A percentile compares a stretch with the other conserved stretches of the same genome.
These are phyloP conservation scores for Ceratosolen solmsi DNA, from an alignment of 1,140 invertebrate genomes.

Conservation along the genomic window DNA sequence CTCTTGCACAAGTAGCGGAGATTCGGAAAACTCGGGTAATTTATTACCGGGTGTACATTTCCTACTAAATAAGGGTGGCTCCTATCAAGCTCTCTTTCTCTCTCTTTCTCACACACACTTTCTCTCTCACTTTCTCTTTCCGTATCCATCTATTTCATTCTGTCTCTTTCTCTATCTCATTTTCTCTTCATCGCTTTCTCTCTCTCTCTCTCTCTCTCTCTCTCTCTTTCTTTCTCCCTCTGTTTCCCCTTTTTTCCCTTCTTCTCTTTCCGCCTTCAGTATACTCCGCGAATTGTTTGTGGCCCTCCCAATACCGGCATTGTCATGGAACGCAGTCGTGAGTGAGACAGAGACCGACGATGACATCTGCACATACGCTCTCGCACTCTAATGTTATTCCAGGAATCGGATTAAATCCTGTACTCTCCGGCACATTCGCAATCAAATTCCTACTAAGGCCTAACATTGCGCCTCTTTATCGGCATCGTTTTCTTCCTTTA, in stretches of 20 bases:
- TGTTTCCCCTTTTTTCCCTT: too few species aligned
- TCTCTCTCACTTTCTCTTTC: background rate
- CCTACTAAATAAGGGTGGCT: slow-evolving; percentile 65
- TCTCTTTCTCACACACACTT: background rate
- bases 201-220: too few species aligned
- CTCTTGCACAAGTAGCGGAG: slow-evolving; percentile 35
- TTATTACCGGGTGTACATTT: slow-evolving; percentile 63
- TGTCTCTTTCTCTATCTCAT: too few species aligned
- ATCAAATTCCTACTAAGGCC: slow-evolving; percentile 54
- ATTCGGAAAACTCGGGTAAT: slow-evolving; percentile 61
- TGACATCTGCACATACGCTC: slow-evolving; percentile 44
- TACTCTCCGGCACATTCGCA: slow-evolving; percentile 58
- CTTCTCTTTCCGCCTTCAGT: slow-evolving; percentile 9
- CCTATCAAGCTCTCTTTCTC: slow-evolving; percentile 52
- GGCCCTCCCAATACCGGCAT: slow-evolving; percentile 44
- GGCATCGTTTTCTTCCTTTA: background rate
- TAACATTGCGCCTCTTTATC: background rate
- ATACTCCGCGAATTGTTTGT: slow-evolving; percentile 57
- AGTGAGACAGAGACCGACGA: slow-evolving; percentile 31
- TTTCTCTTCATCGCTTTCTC: too few species aligned
- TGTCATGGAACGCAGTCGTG: slow-evolving; percentile 51
- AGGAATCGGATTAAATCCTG: slow-evolving; percentile 64
- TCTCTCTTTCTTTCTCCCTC: too few species aligned
- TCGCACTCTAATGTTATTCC: slow-evolving; percentile 64
- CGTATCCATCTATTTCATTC: background rate